A percentile compares a stretch with the other conserved stretches of the same genome.
phyloP scores from a whole-genome alignment of 2,888 invertebrate species.

The Deroplatys truncata region DNA sequence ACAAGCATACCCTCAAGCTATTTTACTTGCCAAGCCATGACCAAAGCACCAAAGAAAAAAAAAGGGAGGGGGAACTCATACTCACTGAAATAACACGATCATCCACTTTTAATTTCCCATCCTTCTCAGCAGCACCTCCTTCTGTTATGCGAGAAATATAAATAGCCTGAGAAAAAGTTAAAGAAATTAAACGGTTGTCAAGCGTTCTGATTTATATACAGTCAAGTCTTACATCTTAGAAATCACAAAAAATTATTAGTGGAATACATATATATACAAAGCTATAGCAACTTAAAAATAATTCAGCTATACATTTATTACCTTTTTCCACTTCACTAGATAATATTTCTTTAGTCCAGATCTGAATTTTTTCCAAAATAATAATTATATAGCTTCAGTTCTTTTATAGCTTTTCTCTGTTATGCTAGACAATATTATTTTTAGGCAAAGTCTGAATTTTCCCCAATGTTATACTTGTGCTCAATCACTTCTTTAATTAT shows the following conservation, averaged over 20 bases:
- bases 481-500: too few species aligned
- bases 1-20: neutral
- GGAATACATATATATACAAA: slow-evolving; percentile 20
- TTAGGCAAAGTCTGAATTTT: too few species aligned
- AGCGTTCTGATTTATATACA: neutral
- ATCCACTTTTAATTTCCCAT: slow-evolving; percentile 83
- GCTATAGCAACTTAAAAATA: too few species aligned
- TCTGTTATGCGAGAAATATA: slow-evolving; percentile 84
- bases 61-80: slow-evolving; percentile 29
- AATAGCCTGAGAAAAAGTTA: slow-evolving; percentile 59
- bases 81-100: slow-evolving; percentile 82
- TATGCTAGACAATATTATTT: too few species aligned
- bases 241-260: neutral
- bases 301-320: too few species aligned
- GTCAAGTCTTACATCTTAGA: neutral
- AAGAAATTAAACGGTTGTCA: too few species aligned
- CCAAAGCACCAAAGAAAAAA: neutral
- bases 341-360: too few species aligned
- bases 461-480: too few species aligned
- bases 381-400: too few species aligned
- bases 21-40: neutral
- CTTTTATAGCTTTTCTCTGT: too few species aligned
- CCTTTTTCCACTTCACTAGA: too few species aligned
- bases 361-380: too few species aligned
- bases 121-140: slow-evolving; percentile 88